These are phyloP conservation scores for Montipora sp. DNA, from an alignment of 64 coral and sea anemone genomes.

Conservation along the genomic window DNA sequence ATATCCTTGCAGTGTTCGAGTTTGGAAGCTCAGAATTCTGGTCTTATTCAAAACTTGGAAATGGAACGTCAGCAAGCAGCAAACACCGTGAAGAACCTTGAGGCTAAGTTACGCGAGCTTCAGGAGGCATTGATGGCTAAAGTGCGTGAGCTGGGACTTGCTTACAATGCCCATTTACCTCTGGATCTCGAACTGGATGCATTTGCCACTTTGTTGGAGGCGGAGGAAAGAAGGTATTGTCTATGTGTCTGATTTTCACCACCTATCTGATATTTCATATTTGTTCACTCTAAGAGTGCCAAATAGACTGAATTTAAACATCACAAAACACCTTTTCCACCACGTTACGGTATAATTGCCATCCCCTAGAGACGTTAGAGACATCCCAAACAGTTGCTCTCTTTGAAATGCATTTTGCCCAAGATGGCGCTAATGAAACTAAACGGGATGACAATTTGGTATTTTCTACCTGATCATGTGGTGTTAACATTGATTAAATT, in stretches of 20 bases:
- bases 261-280: no score
- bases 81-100: conserved; percentile 91
- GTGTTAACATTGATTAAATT: no score
- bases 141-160: conserved; percentile 92
- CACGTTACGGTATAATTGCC: no score
- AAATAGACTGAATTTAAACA: no score
- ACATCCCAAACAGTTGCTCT: no score
- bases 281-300: no score
- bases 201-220: conserved; percentile 89
- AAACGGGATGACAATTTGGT: no score
- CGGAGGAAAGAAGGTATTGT: conserved; percentile 90
- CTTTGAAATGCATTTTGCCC: no score
- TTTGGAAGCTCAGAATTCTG: conserved; percentile 89
- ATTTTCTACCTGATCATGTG: no score
- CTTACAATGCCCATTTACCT: conserved; percentile 92
- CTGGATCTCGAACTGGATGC: conserved; percentile 93
- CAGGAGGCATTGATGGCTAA: conserved; percentile 96
- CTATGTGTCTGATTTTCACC: neutral
- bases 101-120: conserved; percentile 87
- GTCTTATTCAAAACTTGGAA: conserved; percentile 90
- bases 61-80: conserved; percentile 93
- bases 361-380: no score
- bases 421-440: no score
- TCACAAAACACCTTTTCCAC: no score
- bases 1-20: conserved; percentile 72